Evolutionary conservation across 1,140 invertebrate genomes (phyloP), one percentile per base, ranked within the genome.

Genomic region (Micrasema longulum): DNA sequence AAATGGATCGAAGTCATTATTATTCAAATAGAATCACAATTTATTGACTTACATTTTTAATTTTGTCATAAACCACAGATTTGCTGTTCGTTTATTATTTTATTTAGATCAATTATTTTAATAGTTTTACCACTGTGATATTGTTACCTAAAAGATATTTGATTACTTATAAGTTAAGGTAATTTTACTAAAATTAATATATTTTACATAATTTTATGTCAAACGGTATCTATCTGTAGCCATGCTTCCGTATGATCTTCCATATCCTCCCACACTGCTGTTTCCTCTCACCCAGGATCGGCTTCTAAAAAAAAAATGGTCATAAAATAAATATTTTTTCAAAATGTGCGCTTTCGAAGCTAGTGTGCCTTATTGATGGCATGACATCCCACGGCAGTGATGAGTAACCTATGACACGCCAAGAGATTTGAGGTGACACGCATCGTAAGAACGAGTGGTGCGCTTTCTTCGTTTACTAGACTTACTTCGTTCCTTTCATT

Each of bases 171-270:
- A n/a, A n/a, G n/a, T n/a, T n/a, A n/a, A n/a, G n/a, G n/a, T n/a
- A n/a, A n/a, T n/a, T n/a, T n/a, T n/a, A n/a, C n/a, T n/a, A n/a
- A n/a, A n/a, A n/a, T n/a, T n/a, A n/a, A n/a, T n/a, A n/a, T n/a
- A n/a, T n/a, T n/a, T n/a, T 52, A 52, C 4, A 9, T 16, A 14
- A 14, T 36, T 35, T 35, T 69, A 73, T 12, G 31, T 48, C 4
- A 63, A 41, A 4, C 64, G 68, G 47, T 74, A 71, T 35, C 52
- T 16, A 14, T 68, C 43, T 36, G 38, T 18, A 62, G 72, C 70
- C 16, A 72, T 14, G 47, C 74, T 76, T 67, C 74, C 74, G 45
- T 76, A 76, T 0, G 74, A 76, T 62, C 71, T 31, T 16, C 74
- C 72, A 31, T 76, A 76, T 50, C 74, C 22, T 43, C 66, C 66